Evolutionary conservation across 2,888 invertebrate species (phyloP).

Genomic region (Harpalus rufipes): DNA sequence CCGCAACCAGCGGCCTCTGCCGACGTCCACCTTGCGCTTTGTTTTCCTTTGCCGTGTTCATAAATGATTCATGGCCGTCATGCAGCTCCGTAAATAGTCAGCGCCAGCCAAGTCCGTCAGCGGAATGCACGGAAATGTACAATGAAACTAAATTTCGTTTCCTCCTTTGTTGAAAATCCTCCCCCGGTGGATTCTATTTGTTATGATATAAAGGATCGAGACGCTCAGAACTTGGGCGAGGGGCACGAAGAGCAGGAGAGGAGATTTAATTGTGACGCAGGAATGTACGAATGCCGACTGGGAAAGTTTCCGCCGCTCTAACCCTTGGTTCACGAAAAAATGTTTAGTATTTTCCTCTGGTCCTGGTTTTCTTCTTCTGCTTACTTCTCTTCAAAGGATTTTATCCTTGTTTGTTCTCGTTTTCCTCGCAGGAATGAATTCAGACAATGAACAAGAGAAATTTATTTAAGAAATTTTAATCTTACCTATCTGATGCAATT

Average conservation of each 20-base stretch:
- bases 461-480: conserved; percentile 2
- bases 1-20: conserved; percentile 15
- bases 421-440: conserved; percentile 35
- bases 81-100: conserved; percentile 62
- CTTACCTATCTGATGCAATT: conserved; percentile 30
- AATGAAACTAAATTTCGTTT: conserved; percentile 67
- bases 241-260: not conserved
- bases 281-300: conserved; percentile 59
- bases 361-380: conserved; percentile 52
- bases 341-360: conserved; percentile 63
- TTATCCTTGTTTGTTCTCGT: conserved; percentile 57
- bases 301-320: conserved; percentile 46
- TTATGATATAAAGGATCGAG: conserved; percentile 67
- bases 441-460: conserved; percentile 38
- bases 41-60: conserved; percentile 67
- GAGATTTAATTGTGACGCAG: conserved; percentile 65
- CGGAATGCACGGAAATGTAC: conserved; percentile 66
- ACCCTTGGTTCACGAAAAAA: conserved; percentile 47
- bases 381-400: conserved; percentile 56
- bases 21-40: conserved; percentile 52
- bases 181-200: conserved; percentile 65
- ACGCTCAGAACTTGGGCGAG: conserved; percentile 10
- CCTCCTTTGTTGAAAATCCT: conserved; percentile 65
- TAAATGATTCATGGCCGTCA: conserved; percentile 66
- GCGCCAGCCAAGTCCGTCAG: conserved; percentile 39